These are phyloP conservation scores for Leptinotarsa haldemani DNA, from an alignment of 2,888 invertebrate genomes.

Conservation along the genomic window DNA sequence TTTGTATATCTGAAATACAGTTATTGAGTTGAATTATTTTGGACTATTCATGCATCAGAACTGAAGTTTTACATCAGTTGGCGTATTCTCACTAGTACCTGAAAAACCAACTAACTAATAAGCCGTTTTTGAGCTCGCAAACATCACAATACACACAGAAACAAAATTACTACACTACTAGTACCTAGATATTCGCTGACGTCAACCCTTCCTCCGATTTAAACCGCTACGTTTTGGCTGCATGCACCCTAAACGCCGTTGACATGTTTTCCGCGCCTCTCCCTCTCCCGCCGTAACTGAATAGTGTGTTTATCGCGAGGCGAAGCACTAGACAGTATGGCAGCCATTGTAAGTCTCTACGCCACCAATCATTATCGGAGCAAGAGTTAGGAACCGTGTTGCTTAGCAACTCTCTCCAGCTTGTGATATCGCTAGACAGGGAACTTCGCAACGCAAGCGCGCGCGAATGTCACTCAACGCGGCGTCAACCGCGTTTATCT, in stretches of 20 bases:
- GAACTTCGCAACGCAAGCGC: slow-evolving; percentile 56
- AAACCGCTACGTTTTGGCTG: too few relatives aligned
- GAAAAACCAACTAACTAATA: too few relatives aligned
- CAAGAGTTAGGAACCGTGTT: slow-evolving; percentile 65
- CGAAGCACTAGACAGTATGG: slow-evolving; percentile 57
- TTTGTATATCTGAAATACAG: too few relatives aligned
- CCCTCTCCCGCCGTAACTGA: slow-evolving; percentile 44
- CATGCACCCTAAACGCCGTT: not conserved
- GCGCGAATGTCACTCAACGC: slow-evolving; percentile 28
- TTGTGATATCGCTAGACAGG: slow-evolving; percentile 30
- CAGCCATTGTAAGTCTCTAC: slow-evolving; percentile 65
- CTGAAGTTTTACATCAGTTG: too few relatives aligned
- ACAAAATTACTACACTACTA: too few relatives aligned
- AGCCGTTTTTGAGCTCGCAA: too few relatives aligned
- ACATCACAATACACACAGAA: too few relatives aligned
- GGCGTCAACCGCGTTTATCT: slow-evolving; percentile 29
- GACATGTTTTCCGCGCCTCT: not conserved
- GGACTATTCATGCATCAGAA: too few relatives aligned
- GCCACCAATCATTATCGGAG: slow-evolving; percentile 67
- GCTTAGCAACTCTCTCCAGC: slow-evolving; percentile 61
- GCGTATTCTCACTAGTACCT: too few relatives aligned
- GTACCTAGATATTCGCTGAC: too few relatives aligned
- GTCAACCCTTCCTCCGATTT: too few relatives aligned
- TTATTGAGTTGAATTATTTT: too few relatives aligned
- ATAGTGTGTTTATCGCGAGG: slow-evolving; percentile 63